phyloP scores from a whole-genome alignment of 2,888 invertebrate species.

The Amphipyra tragopoginis region DNA sequence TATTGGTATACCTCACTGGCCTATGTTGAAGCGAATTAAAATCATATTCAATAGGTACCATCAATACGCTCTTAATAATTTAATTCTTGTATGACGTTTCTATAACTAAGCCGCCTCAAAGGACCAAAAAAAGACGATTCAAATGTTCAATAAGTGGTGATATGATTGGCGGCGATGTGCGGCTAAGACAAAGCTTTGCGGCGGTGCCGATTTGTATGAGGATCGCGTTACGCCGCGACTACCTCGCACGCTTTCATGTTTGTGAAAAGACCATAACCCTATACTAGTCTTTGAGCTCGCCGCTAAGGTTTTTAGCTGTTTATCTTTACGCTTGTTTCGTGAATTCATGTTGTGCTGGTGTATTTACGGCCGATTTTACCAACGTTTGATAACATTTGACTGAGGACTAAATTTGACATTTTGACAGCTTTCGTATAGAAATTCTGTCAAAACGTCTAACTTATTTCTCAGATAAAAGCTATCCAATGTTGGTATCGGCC shows the following conservation, averaged over 20 bases:
- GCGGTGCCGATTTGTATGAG: constrained; percentile 69
- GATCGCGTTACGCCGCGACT: constrained; percentile 75
- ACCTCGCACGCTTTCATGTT: constrained; percentile 68
- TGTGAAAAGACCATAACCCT: constrained; percentile 58
- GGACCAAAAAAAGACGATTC: constrained; percentile 10
- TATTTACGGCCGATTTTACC: too few relatives aligned
- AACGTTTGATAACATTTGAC: too few relatives aligned
- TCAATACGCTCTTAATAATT: constrained; percentile 1
- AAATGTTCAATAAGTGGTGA: constrained; percentile 59
- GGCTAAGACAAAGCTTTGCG: constrained; percentile 74
- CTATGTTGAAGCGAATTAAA: background rate
- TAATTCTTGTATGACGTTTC: constrained; percentile 2
- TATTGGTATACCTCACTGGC: background rate
- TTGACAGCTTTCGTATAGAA: too few relatives aligned
- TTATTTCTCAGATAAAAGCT: too few relatives aligned
- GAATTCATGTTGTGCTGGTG: constrained; percentile 9
- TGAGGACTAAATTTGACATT: too few relatives aligned
- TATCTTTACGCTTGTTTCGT: constrained; percentile 44
- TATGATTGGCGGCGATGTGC: constrained; percentile 76
- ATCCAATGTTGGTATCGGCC: too few relatives aligned
- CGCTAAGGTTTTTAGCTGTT: constrained; percentile 48
- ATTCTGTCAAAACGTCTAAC: too few relatives aligned
- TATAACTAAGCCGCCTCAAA: too few relatives aligned
- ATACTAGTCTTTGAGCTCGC: constrained; percentile 63
- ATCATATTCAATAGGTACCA: constrained; percentile 7